These are phyloP conservation scores for Psylliodes chrysocephalus DNA, from an alignment of 2,888 invertebrate species.

Conservation along the genomic window DNA sequence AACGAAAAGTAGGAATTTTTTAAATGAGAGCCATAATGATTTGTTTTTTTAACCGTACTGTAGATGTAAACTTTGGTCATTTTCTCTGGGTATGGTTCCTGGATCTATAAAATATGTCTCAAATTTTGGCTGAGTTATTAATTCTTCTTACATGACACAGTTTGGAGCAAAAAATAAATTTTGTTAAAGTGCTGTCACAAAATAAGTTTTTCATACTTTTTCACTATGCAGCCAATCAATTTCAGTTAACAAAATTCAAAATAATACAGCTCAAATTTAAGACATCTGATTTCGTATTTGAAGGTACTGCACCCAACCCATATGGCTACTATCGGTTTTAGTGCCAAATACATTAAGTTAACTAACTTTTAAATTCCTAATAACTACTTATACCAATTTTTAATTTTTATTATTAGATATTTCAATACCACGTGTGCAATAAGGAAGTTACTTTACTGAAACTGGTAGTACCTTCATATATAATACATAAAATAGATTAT, in stretches of 20 bases:
- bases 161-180: too few species aligned
- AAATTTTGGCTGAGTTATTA: too few species aligned
- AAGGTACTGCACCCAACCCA: neutral
- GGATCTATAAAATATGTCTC: neutral
- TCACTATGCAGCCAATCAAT: too few species aligned
- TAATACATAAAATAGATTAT: neutral
- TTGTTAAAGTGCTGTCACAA: too few species aligned
- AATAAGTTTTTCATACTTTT: too few species aligned
- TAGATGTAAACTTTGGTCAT: slow-evolving; percentile 19
- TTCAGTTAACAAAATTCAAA: too few species aligned
- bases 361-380: neutral
- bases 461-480: neutral
- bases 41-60: slow-evolving; percentile 42
- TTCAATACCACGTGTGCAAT: neutral
- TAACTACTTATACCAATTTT: neutral
- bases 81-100: neutral
- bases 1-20: slow-evolving; percentile 56
- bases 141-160: too few species aligned
- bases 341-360: neutral
- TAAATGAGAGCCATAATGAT: slow-evolving; percentile 29
- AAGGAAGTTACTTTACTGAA: neutral
- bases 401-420: neutral
- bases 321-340: neutral
- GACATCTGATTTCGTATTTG: too few species aligned
- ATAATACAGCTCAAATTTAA: too few species aligned